phyloP scores from a whole-genome alignment of 2,888 invertebrate genomes.

The Stegana nigrithorax region DNA sequence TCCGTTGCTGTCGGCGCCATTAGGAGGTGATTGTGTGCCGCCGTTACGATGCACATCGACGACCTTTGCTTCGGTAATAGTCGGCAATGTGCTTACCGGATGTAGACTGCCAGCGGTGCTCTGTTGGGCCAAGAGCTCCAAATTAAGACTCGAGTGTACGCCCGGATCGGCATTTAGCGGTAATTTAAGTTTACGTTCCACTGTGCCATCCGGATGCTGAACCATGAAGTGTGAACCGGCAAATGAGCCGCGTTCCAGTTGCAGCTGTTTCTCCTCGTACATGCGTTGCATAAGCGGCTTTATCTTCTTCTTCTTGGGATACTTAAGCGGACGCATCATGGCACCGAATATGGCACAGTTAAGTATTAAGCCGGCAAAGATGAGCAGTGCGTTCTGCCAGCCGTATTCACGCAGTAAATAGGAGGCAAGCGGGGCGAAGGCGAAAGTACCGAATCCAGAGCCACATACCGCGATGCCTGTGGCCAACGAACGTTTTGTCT shows the following conservation, averaged over 20 bases:
- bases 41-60: conserved; percentile 70
- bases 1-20: conserved; percentile 54
- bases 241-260: conserved; percentile 91
- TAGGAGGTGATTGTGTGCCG: conserved; percentile 46
- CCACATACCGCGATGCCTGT: conserved; percentile 97
- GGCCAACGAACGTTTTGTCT: conserved; percentile 92
- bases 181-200: conserved; percentile 90
- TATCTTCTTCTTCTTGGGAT: conserved; percentile 68
- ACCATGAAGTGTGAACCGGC: conserved; percentile 89
- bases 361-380: conserved; percentile 91
- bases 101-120: conserved; percentile 80
- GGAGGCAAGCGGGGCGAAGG: conserved; percentile 91
- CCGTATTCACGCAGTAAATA: conserved; percentile 81
- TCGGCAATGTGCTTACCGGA: conserved; percentile 87
- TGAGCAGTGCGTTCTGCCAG: conserved; percentile 92
- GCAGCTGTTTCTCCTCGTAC: conserved; percentile 91
- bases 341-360: conserved; percentile 90
- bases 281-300: conserved; percentile 90
- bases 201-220: conserved; percentile 89
- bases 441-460: conserved; percentile 94
- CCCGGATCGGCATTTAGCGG: conserved; percentile 93
- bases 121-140: conserved; percentile 79
- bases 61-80: conserved; percentile 86
- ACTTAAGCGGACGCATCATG: conserved; percentile 68
- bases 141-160: conserved; percentile 90